Base-by-base conservation (phyloP, 2,797 vertebrate genomes). In the Hydrolagus colliei region DNA sequence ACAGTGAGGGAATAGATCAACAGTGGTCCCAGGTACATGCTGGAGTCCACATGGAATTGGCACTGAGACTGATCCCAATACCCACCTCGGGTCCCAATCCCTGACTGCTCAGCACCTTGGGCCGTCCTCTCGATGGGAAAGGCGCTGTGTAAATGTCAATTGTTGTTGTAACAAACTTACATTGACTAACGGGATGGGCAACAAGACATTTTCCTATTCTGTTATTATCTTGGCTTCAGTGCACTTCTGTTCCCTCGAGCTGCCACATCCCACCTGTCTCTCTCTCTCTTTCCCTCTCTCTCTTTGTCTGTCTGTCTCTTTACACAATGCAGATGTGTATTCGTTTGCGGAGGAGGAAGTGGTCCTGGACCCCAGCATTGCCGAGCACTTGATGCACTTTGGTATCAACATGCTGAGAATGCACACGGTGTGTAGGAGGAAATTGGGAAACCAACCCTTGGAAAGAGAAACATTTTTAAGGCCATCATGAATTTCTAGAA, bases 281-380 rank as follows among this genome's bases (percentile, higher is more conserved):
- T 52, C 41, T 6, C 41, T 3, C 6, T 52, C 41, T 52, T 0
- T 52, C 41, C 1, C 3, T 52, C 3, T 20, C 16, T 11, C 68
- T 9, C 4, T 35, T 18, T 14, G 61, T 41, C 7, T 61, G 7
- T 27, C 0, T 76, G 10, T 74, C 63, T 68, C 63, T 63, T 22
- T 62, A 35, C 72, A 65, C n/a, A 32, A 61, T 91, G 41, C 89
- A 99, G 98, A 98, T 92, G 93, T 99, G 86, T 99, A 98, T 91
- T 99, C 98, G 10, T 99, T 99, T 89, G 97, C 99, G 88, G 98
- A 99, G 92, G 98, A 99, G 89, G 98, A 99, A 88, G 95, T 97
- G 0, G 98, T 99, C 85, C 89, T 96, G 92, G 97, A 99, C 88
- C 97, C 98, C 0, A 95, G 97, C n/a, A 93, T 99, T 92, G 95